These are phyloP conservation scores for Lepidotrigona ventralis DNA, from an alignment of 1,140 invertebrate species.

Conservation along the genomic window DNA sequence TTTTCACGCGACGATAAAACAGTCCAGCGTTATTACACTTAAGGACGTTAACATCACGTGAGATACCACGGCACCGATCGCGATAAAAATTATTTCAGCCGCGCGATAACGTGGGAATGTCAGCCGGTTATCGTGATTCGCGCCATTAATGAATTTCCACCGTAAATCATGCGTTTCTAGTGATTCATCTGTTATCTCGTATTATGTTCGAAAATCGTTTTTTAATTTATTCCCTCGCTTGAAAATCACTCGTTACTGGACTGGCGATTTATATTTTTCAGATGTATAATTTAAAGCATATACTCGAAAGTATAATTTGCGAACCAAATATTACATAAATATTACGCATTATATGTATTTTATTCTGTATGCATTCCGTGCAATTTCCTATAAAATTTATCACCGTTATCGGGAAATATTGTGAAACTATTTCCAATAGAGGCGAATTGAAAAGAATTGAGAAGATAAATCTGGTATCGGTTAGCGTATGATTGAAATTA, in stretches of 20 bases:
- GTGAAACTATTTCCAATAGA: not conserved
- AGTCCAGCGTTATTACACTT: conserved; percentile 26
- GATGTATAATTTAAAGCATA: too few relatives aligned
- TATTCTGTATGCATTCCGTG: too few relatives aligned
- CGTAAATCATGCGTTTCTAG: conserved; percentile 30
- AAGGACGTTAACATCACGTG: conserved; percentile 30
- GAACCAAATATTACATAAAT: too few relatives aligned
- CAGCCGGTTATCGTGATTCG: conserved; percentile 54
- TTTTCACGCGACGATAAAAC: conserved; percentile 19
- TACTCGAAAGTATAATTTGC: not conserved
- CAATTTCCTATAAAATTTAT: too few relatives aligned
- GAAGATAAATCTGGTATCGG: not conserved
- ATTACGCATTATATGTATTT: too few relatives aligned
- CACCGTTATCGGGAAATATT: not conserved
- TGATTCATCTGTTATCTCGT: conserved; percentile 21
- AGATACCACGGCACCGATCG: not conserved
- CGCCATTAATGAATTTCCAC: conserved; percentile 49
- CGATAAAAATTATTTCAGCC: conserved; percentile 59
- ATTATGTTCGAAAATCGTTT: not conserved
- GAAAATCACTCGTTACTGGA: not conserved
- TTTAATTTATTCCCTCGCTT: not conserved
- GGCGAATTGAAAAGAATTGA: not conserved
- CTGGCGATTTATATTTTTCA: not conserved
- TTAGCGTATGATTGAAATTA: not conserved
- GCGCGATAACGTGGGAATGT: conserved; percentile 49